Base-by-base conservation (phyloP, 2,888 invertebrate genomes). In the Leptinotarsa juncta region DNA sequence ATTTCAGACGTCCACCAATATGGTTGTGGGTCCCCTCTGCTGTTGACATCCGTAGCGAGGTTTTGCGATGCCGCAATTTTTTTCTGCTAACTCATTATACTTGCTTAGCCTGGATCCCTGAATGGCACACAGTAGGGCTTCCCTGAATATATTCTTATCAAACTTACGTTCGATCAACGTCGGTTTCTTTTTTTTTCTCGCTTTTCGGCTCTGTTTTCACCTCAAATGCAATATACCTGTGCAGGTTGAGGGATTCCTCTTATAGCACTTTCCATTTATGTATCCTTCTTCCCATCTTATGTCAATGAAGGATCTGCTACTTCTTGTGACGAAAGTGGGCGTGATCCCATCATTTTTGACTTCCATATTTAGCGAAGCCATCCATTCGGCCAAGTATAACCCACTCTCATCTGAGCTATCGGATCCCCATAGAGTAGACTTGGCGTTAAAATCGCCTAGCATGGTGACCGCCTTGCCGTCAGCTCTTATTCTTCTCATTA, bases 1-100 rank as follows among this genome's bases (percentile, higher is more conserved):
- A 42, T 50, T n/a, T 66, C 66, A 14, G 14, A 4, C 49, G 48
- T 20, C 50, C 66, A 66, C 66, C 66, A 66, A 18, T 66, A 66
- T 14, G 66, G 66, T 15, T 66, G 42, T 49, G 32, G 32, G 32
- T 48, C 14, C 20, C 20, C 16, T 23, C 16, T 26, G 7, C 32
- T 32, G 32, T 32, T 32, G 7, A 15, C 1, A n/a, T 18, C 20
- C 12, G 66, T 7, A 20, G 65, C 48, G 49, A 32, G 10, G 12
- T n/a, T 42, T 7, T 49, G 50, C 16, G 66, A 48, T 14, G 16
- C 48, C 14, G 4, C 10, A 15, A 66, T 3, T 3, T 66, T 26
- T 42, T n/a, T 48, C 4, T 16, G 15, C 66, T 3, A 49, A 14
- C 2, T 49, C 20, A 0, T 32, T 10, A 32, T 4, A 32, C 10